phyloP scores from a whole-genome alignment of 2,797 vertebrate genomes.

The Philypnodon macrostomus region DNA sequence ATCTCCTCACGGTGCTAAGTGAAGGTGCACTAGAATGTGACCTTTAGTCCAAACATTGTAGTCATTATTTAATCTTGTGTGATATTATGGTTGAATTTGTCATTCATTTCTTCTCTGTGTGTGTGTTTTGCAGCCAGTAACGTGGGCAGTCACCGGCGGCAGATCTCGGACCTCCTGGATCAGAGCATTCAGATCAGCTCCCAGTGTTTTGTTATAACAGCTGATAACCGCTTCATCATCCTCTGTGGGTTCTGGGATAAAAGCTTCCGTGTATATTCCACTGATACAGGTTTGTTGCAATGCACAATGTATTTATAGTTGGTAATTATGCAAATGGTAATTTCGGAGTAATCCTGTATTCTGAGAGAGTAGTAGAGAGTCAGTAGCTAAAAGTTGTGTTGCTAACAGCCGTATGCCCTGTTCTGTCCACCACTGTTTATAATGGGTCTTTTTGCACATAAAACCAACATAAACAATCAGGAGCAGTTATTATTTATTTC shows the following conservation, averaged over 20 bases:
- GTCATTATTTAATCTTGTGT: neutral
- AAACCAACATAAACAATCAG: too few relatives aligned
- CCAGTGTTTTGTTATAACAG: slow-evolving; percentile 93
- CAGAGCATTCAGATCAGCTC: slow-evolving; percentile 95
- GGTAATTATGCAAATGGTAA: too few relatives aligned
- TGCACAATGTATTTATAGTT: too few relatives aligned
- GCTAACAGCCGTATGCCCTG: too few relatives aligned
- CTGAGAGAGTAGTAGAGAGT: too few relatives aligned
- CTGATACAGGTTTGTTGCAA: slow-evolving; percentile 83
- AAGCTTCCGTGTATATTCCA: slow-evolving; percentile 96
- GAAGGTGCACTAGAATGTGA: slow-evolving; percentile 18
- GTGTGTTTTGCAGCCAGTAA: slow-evolving; percentile 79
- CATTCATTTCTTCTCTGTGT: neutral
- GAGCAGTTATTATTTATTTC: too few relatives aligned
- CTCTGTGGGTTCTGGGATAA: slow-evolving; percentile 99
- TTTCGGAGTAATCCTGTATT: too few relatives aligned
- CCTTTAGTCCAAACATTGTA: slow-evolving; percentile 12
- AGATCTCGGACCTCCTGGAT: slow-evolving; percentile 94
- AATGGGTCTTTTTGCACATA: too few relatives aligned
- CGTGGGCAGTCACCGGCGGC: slow-evolving; percentile 87
- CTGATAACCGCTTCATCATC: slow-evolving; percentile 94
- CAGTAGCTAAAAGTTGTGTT: too few relatives aligned
- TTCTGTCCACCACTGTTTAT: too few relatives aligned
- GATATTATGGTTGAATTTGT: neutral
- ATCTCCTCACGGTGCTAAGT: slow-evolving; percentile 20